Evolutionary conservation across 2,113 vertebrate species (phyloP).

Genomic region (Gallinago media): DNA sequence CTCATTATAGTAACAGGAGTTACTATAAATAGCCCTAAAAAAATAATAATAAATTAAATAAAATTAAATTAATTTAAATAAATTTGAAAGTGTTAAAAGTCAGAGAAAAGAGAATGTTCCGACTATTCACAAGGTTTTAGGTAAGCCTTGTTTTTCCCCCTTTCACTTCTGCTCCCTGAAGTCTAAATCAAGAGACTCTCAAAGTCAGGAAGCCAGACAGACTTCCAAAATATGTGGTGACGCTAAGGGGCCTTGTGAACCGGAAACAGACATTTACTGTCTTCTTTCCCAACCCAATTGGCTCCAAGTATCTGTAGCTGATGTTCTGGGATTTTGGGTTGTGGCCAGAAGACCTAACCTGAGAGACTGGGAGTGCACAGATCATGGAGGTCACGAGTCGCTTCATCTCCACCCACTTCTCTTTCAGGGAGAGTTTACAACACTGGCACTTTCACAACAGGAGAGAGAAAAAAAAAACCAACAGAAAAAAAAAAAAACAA

Average conservation of each 20-base stretch:
- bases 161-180: constrained; percentile 49
- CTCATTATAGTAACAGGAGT: background rate
- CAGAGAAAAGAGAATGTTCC: background rate
- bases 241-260: constrained; percentile 74
- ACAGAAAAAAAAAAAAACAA: constrained; percentile 29
- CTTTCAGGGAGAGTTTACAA: constrained; percentile 59
- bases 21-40: background rate
- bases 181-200: constrained; percentile 79
- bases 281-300: constrained; percentile 67
- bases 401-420: constrained; percentile 51
- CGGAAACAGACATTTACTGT: constrained; percentile 78
- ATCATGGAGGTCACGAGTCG: constrained; percentile 39
- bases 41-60: background rate
- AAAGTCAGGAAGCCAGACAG: constrained; percentile 83
- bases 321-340: constrained; percentile 35
- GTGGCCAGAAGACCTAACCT: constrained; percentile 67
- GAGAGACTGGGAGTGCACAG: background rate
- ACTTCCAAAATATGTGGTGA: constrained; percentile 80
- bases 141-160: constrained; percentile 43
- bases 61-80: too few species aligned
- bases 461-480: constrained; percentile 34
- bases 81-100: background rate
- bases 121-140: background rate
- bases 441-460: constrained; percentile 72
- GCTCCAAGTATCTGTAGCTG: constrained; percentile 63